Conservation (phyloP, 1,140 invertebrate species). For the Plectrocnemia conspersa region DNA sequence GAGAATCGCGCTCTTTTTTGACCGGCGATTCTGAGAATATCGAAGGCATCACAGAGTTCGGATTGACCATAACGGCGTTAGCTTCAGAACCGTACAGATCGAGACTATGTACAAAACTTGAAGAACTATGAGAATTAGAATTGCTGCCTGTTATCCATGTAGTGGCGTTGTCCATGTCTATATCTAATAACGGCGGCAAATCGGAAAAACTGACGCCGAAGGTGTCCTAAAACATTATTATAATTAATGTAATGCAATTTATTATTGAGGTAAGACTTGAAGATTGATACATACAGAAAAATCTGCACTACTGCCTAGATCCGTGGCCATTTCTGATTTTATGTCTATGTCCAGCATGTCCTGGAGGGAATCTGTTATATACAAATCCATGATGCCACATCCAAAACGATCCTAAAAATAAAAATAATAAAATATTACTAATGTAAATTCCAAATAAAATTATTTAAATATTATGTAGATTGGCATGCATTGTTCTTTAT, state of each 20-base stretch:
- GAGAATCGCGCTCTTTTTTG: slow-evolving; percentile 49
- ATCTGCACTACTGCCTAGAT: slow-evolving; percentile 63
- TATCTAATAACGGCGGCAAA: slow-evolving; percentile 58
- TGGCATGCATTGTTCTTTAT: no score
- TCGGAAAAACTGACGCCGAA: slow-evolving; percentile 58
- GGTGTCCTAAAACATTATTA: slow-evolving; percentile 41
- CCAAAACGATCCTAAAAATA: slow-evolving; percentile 50
- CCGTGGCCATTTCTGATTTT: slow-evolving; percentile 72
- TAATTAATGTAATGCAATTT: slow-evolving; percentile 1
- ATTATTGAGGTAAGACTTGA: not conserved
- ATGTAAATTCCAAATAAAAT: not conserved
- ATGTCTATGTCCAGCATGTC: slow-evolving; percentile 79
- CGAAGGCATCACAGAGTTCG: slow-evolving; percentile 65
- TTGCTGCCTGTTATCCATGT: slow-evolving; percentile 54
- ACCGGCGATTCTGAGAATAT: slow-evolving; percentile 56
- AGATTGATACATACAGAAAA: slow-evolving; percentile 48
- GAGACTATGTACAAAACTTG: slow-evolving; percentile 63
- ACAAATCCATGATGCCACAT: slow-evolving; percentile 52
- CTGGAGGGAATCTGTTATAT: slow-evolving; percentile 64
- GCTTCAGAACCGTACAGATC: slow-evolving; percentile 69
- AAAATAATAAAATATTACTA: slow-evolving; percentile 11
- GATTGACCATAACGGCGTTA: slow-evolving; percentile 72
- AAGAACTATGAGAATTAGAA: slow-evolving; percentile 52
- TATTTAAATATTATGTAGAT: no score
- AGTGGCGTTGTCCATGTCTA: slow-evolving; percentile 58